phyloP scores from a whole-genome alignment of 2,888 invertebrate species.

The Phrixothrix hirtus region DNA sequence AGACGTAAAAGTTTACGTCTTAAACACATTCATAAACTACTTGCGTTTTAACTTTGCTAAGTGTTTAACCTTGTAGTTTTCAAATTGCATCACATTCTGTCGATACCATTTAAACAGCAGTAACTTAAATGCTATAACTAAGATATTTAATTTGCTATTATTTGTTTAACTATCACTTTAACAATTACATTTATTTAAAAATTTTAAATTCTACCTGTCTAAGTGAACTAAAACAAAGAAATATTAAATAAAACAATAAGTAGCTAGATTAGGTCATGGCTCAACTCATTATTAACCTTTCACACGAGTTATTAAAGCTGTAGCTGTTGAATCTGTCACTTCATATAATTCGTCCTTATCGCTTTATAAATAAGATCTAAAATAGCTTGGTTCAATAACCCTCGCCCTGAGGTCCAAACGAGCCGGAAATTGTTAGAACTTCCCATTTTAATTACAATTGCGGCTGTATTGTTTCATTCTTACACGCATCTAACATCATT shows the following conservation, averaged over 20 bases:
- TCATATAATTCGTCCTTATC: conserved; percentile 11
- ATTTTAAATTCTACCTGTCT: no score
- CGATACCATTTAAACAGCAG: no score
- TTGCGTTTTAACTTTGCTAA: no score
- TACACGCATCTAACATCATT: not conserved
- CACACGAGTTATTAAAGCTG: conserved; percentile 41
- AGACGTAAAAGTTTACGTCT: not conserved
- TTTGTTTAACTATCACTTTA: no score
- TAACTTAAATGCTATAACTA: no score
- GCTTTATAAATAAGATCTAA: conserved; percentile 28
- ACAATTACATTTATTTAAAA: no score
- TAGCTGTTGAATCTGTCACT: conserved; percentile 17
- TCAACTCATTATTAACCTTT: conserved; percentile 44
- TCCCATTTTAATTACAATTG: conserved; percentile 30
- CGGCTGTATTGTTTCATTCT: conserved; percentile 29
- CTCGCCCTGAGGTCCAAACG: conserved; percentile 18
- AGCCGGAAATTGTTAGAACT: conserved; percentile 33
- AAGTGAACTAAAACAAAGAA: conserved; percentile 2
- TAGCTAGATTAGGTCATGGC: conserved; percentile 35
- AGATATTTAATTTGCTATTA: no score
- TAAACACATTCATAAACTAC: not conserved
- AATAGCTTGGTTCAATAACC: conserved; percentile 38
- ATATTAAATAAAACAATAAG: conserved; percentile 19
- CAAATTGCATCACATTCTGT: no score
- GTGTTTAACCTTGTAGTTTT: no score